Conservation (phyloP, 2,797 vertebrate species). For the Lerista edwardsae region DNA sequence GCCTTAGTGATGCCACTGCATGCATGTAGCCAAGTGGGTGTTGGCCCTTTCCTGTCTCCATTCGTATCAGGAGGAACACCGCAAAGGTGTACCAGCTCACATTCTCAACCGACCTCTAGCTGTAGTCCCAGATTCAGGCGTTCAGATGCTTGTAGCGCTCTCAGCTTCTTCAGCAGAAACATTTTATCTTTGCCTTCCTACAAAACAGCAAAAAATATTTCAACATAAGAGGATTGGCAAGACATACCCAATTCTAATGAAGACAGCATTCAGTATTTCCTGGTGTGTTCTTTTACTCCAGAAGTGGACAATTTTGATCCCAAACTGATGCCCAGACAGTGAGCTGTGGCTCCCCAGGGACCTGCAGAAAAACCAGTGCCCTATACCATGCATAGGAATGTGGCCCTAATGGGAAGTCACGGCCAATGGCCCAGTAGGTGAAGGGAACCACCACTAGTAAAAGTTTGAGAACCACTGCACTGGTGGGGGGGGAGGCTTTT, state of each 20-base stretch:
- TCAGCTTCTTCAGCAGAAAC: slow-evolving; percentile 84
- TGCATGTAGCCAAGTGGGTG: background rate
- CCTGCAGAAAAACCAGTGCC: no score
- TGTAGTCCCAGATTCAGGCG: background rate
- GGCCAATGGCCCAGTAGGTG: no score
- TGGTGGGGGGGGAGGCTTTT: no score
- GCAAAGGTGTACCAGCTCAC: background rate
- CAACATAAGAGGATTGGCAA: slow-evolving; percentile 24
- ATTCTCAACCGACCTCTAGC: slow-evolving; percentile 64
- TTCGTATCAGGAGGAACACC: background rate
- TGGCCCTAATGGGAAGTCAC: no score
- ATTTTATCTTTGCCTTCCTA: slow-evolving; percentile 91
- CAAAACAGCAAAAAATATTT: slow-evolving; percentile 12
- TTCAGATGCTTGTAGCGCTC: slow-evolving; percentile 62
- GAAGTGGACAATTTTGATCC: background rate
- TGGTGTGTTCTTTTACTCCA: background rate
- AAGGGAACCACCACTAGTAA: no score
- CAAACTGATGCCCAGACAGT: no score
- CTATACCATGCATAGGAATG: no score
- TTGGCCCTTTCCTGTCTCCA: no score
- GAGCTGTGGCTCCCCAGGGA: no score
- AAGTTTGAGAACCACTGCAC: no score
- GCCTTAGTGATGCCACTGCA: no score
- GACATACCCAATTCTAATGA: background rate
- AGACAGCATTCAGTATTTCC: background rate